phyloP scores from a whole-genome alignment of 2,888 invertebrate species.

The Gnatocerus cornutus region DNA sequence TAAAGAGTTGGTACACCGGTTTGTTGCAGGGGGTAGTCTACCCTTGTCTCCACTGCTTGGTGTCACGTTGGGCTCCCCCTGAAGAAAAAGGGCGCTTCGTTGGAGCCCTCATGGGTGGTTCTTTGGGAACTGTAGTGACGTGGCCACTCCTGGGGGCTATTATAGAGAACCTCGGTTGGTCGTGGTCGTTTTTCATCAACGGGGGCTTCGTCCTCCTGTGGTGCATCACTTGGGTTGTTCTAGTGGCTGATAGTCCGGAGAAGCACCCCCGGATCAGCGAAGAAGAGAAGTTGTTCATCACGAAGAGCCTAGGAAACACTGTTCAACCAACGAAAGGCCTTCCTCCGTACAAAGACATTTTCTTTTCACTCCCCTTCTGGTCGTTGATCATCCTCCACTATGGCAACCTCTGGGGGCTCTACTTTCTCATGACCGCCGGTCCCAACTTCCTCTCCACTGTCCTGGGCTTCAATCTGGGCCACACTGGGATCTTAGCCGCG shows the following conservation, averaged over 20 bases:
- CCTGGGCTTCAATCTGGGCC: conserved; percentile 80
- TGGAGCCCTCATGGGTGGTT: conserved; percentile 72
- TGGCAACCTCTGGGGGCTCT: conserved; percentile 85
- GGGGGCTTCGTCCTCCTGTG: conserved; percentile 64
- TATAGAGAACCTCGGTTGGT: conserved; percentile 67
- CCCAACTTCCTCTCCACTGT: conserved; percentile 84
- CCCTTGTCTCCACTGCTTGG: conserved; percentile 66
- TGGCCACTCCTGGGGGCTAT: conserved; percentile 71
- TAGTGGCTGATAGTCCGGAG: conserved; percentile 74
- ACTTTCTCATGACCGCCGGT: conserved; percentile 84
- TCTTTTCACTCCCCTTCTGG: conserved; percentile 80
- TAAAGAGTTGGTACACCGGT: background rate
- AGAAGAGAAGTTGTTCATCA: conserved; percentile 72
- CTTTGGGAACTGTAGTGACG: conserved; percentile 72
- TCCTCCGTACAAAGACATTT: conserved; percentile 78
- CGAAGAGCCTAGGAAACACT: conserved; percentile 69
- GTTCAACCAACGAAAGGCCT: conserved; percentile 70
- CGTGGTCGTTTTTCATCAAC: conserved; percentile 66
- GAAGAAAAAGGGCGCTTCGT: conserved; percentile 72
- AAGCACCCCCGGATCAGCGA: conserved; percentile 74
- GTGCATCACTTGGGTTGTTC: conserved; percentile 70
- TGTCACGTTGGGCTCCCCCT: conserved; percentile 72
- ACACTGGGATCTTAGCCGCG: conserved; percentile 81
- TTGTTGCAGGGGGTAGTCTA: conserved; percentile 67
- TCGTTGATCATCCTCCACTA: conserved; percentile 80